A percentile compares a stretch with the other conserved stretches of the same genome.
phyloP scores from a whole-genome alignment of 92 coral and sea anemone genomes.

The Porites evermanni region DNA sequence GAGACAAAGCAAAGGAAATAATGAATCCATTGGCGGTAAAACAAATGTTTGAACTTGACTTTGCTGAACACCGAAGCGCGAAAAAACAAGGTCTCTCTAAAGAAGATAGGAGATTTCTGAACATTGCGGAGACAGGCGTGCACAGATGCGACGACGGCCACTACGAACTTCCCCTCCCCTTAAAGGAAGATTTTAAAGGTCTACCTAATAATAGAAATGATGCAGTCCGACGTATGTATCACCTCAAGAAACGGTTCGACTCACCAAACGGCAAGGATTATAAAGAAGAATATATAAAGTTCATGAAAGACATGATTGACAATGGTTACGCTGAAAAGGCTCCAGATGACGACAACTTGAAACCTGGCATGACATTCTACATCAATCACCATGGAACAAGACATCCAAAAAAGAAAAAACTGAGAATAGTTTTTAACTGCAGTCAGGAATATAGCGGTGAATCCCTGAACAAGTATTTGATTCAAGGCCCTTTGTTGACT shows the following conservation, averaged over 20 bases:
- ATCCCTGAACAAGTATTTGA: too few relatives aligned
- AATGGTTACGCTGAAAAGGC: constrained; percentile 53
- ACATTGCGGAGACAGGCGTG: constrained; percentile 40
- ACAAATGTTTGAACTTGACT: constrained; percentile 66
- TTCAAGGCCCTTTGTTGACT: constrained; percentile 70
- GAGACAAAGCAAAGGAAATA: constrained; percentile 30
- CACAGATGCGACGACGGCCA: constrained; percentile 61
- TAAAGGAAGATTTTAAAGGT: constrained; percentile 26
- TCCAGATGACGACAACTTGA: neutral
- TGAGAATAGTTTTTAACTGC: constrained; percentile 74
- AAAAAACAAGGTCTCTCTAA: constrained; percentile 39
- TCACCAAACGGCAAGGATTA: constrained; percentile 29
- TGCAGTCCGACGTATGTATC: constrained; percentile 47
- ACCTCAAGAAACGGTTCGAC: constrained; percentile 54
- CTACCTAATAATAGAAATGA: constrained; percentile 53
- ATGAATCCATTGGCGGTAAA: constrained; percentile 42
- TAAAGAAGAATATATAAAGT: constrained; percentile 58
- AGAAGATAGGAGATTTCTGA: constrained; percentile 60
- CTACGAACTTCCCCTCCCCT: constrained; percentile 64
- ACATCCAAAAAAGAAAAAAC: constrained; percentile 68
- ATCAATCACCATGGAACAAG: constrained; percentile 68
- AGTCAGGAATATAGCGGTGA: constrained; percentile 53
- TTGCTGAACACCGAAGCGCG: constrained; percentile 46
- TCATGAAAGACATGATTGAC: constrained; percentile 20
- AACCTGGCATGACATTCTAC: constrained; percentile 35